Evolutionary conservation across 2,888 invertebrate species (phyloP).

Genomic region (Stenurella melanura): DNA sequence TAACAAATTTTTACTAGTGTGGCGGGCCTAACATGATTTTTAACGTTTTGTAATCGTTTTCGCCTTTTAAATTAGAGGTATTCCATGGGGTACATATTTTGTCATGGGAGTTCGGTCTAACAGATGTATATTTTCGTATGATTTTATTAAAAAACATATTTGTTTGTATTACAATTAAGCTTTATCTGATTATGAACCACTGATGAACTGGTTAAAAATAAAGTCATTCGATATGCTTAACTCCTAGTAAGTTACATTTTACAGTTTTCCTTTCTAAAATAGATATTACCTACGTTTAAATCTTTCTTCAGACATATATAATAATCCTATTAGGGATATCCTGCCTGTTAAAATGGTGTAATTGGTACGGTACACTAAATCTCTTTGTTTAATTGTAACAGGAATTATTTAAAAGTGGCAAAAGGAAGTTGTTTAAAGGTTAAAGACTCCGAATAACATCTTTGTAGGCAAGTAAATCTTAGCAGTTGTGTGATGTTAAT

Average conservation of each 20-base stretch:
- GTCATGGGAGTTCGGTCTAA: too few relatives aligned
- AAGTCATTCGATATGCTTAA: slow-evolving; percentile 9
- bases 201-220: slow-evolving; percentile 13
- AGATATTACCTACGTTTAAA: slow-evolving; percentile 23
- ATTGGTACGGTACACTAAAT: slow-evolving; percentile 25
- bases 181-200: background rate
- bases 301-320: slow-evolving; percentile 32
- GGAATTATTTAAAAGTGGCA: slow-evolving; percentile 19
- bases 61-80: too few relatives aligned
- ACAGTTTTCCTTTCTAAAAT: slow-evolving; percentile 46
- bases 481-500: background rate
- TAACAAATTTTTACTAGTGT: too few relatives aligned
- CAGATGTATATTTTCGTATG: background rate
- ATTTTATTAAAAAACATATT: background rate
- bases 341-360: slow-evolving; percentile 40
- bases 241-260: slow-evolving; percentile 27
- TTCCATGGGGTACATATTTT: too few relatives aligned
- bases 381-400: slow-evolving; percentile 20
- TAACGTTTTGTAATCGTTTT: too few relatives aligned
- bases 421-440: slow-evolving; percentile 31
- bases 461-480: background rate
- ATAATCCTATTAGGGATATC: slow-evolving; percentile 49
- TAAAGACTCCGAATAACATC: background rate
- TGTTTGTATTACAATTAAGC: background rate
- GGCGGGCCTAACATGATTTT: too few relatives aligned